Evolutionary conservation across 2,888 invertebrate genomes (phyloP).

Genomic region (Tenthredo mesomela): DNA sequence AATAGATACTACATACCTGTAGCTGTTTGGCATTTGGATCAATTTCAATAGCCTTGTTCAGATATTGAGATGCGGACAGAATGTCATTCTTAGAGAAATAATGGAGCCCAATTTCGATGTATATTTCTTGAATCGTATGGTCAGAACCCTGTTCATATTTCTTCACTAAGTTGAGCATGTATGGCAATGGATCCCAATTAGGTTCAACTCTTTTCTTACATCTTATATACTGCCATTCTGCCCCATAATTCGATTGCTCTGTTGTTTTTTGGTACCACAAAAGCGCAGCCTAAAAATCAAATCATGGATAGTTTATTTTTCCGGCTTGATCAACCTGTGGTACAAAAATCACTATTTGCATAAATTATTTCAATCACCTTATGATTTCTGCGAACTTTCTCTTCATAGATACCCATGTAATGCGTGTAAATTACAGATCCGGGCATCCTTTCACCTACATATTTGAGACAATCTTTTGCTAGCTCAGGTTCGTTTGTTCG

Average conservation of each 20-base stretch:
- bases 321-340: too few species aligned
- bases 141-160: background rate
- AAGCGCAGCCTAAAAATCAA: constrained; percentile 8
- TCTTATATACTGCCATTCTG: constrained; percentile 6
- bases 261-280: background rate
- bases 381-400: background rate
- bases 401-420: constrained; percentile 30
- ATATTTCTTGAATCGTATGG: background rate
- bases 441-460: constrained; percentile 15
- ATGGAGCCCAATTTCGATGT: background rate
- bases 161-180: background rate
- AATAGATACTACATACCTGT: background rate
- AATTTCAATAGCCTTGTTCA: background rate
- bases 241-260: background rate
- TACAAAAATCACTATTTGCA: background rate
- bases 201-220: constrained; percentile 30
- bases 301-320: background rate
- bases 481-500: background rate
- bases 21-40: background rate
- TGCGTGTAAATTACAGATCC: background rate
- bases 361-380: constrained; percentile 1
- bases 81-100: constrained; percentile 16
- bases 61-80: constrained; percentile 10
- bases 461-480: constrained; percentile 13
- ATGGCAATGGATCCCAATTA: constrained; percentile 33